Base-by-base conservation (phyloP, 2,113 vertebrate genomes). In the Manacus vitellinus region DNA sequence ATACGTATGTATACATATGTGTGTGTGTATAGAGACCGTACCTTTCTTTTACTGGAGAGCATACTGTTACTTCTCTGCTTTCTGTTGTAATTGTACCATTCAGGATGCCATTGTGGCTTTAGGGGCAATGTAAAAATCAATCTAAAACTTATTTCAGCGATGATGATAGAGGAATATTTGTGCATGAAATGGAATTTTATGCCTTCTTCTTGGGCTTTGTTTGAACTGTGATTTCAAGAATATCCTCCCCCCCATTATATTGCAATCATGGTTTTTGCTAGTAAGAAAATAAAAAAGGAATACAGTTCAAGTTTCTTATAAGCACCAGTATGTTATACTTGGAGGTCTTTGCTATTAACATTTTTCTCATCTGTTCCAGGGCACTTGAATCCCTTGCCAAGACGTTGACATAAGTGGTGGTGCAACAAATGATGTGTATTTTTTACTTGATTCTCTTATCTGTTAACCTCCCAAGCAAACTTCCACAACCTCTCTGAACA, bases 91-190 rank as follows among this genome's bases (percentile, higher is more conserved):
- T 67, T 39, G 62, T 89, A 74, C 62, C 17, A 21, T 96, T 80
- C 47, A 72, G 85, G 74, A 81, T 81, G 47, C 56, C 87, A 14
- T 94, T 93, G 65, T 2, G 4, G 44, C 56, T 87, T 55, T 58
- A 71, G 28, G 44, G 65, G 56, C 56, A 87, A 43, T 0, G 4
- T 77, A 72, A 91, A 88, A 93, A 94, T 91, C 52, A 86, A 89
- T 92, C 46, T 77, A 73, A 90, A 97, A 83, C 63, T 90, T 88
- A 63, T 37, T 94, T 93, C 61, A 49, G 46, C 63, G 39, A 20
- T 43, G 41, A 39, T 82, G 74, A 66, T 28, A 35, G n/a, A 61
- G 56, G 62, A 91, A 39, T 91, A 88, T 92, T 92, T 73, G 37
- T 43, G 37, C 46, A 44, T 58, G 66, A 85, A 94, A 73, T 86